Base-by-base conservation (phyloP, 2,113 vertebrate genomes). In the Egretta garzetta region DNA sequence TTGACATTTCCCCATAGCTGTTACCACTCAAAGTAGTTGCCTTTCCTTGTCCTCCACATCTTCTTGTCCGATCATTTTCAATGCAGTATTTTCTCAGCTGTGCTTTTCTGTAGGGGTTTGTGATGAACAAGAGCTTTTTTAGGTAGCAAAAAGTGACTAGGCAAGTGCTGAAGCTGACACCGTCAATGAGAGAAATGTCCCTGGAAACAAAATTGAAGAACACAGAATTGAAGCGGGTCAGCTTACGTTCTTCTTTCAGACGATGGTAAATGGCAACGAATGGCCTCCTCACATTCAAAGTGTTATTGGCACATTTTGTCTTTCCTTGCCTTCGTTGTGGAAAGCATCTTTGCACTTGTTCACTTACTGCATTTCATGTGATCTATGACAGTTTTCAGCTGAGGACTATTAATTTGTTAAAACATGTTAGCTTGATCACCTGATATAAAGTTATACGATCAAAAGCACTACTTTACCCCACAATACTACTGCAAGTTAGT, bases 1-100 rank as follows among this genome's bases (percentile, higher is more conserved):
- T 7, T 1, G 0, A 17, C 4, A 47, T 82, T 85, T 90, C 4
- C 14, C 35, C 10, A 11, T 5, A 59, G 2, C 6, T 79, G 13
- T 79, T 63, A 63, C 17, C 6, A 66, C 19, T 22, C 12, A 67
- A 59, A 82, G 4, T 3, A 53, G 5, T 30, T 17, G 3, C 2
- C 4, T 43, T 66, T 84, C 50, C 16, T 53, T 74, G 30, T 45
- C 50, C 4, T 93, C 24, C 39, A 35, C 6, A 70, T 74, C 7
- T 4, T 77, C 14, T 80, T 66, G 30, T 68, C 30, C 26, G 14
- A 50, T 33, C 0, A 39, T 72, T 92, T 87, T 70, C 37, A 79
- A 35, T 20, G 55, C 9, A 35, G 7, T 60, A 37, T 16, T 27
- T 74, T 49, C 39, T 53, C 23, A 45, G 9, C 18, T 56, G 15